Percentiles rank a stretch among this genome's conserved stretches.
Evolutionary conservation across 53 echinoderm and acorn worm species (phyloP).

Genomic region (Patiria pectinifera): DNA sequence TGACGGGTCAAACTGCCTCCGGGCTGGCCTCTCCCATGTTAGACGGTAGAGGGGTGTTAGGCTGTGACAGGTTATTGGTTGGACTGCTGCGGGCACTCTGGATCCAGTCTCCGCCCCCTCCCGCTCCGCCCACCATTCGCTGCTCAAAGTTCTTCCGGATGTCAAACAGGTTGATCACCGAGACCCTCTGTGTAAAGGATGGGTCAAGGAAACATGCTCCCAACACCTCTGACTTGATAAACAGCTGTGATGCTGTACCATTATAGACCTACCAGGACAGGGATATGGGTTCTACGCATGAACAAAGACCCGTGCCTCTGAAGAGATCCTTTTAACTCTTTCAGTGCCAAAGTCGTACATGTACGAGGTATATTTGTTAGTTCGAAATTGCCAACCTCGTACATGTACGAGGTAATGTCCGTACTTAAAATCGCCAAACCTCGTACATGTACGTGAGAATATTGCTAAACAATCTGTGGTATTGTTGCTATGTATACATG

Average conservation of each 20-base stretch:
- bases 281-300: too few relatives aligned
- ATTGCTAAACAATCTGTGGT: too few relatives aligned
- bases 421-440: too few relatives aligned
- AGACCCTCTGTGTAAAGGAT: conserved; percentile 68
- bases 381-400: too few relatives aligned
- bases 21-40: conserved; percentile 20
- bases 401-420: too few relatives aligned
- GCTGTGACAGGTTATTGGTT: conserved; percentile 64
- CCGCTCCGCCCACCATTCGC: conserved; percentile 26
- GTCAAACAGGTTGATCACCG: conserved; percentile 94
- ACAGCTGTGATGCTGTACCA: neutral
- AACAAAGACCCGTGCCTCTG: too few relatives aligned
- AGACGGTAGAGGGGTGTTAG: conserved; percentile 29
- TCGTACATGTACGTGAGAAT: too few relatives aligned
- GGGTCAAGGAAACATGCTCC: neutral
- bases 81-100: conserved; percentile 66
- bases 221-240: neutral
- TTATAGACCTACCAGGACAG: too few relatives aligned
- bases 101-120: conserved; percentile 48
- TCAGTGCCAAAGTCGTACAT: too few relatives aligned
- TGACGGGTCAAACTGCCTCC: conserved; percentile 19
- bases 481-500: too few relatives aligned
- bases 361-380: too few relatives aligned
- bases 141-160: conserved; percentile 82
- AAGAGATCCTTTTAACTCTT: too few relatives aligned